Evolutionary conservation across 2,113 vertebrate genomes (phyloP).

Genomic region (Bucco capensis): DNA sequence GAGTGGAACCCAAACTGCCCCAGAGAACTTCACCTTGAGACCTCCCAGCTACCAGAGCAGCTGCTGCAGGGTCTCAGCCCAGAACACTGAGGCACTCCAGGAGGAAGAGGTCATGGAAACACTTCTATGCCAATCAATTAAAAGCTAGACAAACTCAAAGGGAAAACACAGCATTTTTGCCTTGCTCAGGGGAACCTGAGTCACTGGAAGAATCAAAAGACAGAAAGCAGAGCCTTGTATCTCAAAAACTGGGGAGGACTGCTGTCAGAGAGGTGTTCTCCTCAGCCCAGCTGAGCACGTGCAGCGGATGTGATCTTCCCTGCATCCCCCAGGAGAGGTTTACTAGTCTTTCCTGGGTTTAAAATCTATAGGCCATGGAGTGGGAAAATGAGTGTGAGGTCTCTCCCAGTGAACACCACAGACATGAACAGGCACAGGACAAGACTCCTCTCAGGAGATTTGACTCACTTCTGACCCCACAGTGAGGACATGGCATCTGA

Average conservation of each 20-base stretch:
- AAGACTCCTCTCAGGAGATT: neutral
- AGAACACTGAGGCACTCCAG: neutral
- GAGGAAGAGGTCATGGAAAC: neutral
- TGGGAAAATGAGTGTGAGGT: accelerated
- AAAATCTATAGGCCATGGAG: neutral
- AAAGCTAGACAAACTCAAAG: neutral
- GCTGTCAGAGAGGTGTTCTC: neutral
- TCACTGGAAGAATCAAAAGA: neutral
- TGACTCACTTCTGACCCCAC: neutral
- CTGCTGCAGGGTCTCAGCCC: neutral
- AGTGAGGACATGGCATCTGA: neutral
- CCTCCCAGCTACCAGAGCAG: neutral
- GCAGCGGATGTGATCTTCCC: neutral
- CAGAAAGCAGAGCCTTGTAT: neutral
- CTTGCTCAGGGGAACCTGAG: neutral
- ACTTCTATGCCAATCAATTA: neutral
- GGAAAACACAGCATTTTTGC: neutral
- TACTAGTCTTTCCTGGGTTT: neutral
- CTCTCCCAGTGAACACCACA: neutral
- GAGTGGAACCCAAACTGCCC: accelerated
- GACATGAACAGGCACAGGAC: neutral
- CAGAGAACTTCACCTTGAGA: accelerated
- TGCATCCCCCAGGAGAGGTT: neutral
- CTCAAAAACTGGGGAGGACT: neutral
- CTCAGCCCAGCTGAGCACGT: neutral